A percentile compares a stretch with the other conserved stretches of the same genome.
Evolutionary conservation across 2,797 vertebrate genomes (phyloP).

Genomic region (Cossypha polioptera): DNA sequence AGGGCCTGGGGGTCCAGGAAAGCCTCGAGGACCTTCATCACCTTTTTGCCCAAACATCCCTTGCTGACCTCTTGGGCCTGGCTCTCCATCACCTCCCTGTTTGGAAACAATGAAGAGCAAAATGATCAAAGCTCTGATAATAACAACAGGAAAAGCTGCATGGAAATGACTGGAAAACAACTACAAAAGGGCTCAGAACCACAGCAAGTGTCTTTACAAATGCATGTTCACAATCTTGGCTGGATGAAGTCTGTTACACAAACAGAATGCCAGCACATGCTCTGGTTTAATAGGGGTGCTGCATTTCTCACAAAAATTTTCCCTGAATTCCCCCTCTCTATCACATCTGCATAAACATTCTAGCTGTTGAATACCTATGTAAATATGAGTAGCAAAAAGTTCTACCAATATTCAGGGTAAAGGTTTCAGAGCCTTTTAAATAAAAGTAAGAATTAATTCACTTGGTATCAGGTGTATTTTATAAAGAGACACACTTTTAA

Average conservation of each 20-base stretch:
- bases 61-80: conserved; percentile 96
- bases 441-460: background rate
- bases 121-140: background rate
- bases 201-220: background rate
- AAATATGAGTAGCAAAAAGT: background rate
- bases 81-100: conserved; percentile 94
- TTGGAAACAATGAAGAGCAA: background rate
- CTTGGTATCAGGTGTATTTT: background rate
- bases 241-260: background rate
- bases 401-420: background rate
- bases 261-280: background rate
- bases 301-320: background rate
- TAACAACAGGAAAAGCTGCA: background rate
- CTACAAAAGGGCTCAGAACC: background rate
- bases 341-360: background rate
- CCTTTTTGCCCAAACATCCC: conserved; percentile 99
- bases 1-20: conserved; percentile 95
- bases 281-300: background rate
- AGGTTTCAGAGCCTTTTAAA: background rate
- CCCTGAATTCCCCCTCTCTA: background rate
- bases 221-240: background rate
- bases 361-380: background rate
- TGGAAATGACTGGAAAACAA: background rate
- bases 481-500: background rate
- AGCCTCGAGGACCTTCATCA: conserved; percentile 95